Conservation (phyloP, 2,113 vertebrate genomes). For the Dicrurus megarhynchus region DNA sequence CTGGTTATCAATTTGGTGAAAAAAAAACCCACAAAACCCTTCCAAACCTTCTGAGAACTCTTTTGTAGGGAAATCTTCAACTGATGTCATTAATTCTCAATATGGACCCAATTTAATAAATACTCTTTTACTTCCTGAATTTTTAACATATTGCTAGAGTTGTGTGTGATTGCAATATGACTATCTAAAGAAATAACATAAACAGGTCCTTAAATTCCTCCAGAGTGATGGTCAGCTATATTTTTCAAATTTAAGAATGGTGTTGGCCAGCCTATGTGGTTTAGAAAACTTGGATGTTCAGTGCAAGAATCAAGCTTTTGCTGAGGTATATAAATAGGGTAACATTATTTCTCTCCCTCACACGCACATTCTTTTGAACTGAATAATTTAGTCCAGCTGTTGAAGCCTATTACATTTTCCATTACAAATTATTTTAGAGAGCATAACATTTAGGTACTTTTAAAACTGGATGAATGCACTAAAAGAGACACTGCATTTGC, state of each 20-base stretch:
- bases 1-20: background rate
- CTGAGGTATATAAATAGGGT: background rate
- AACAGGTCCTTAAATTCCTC: background rate
- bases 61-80: background rate
- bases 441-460: background rate
- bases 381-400: background rate
- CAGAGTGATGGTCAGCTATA: background rate
- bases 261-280: background rate
- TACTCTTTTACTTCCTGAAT: background rate
- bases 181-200: background rate
- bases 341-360: background rate
- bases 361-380: background rate
- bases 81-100: background rate
- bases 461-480: background rate
- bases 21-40: rapidly evolving
- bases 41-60: background rate
- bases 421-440: constrained; percentile 7
- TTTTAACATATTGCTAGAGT: background rate
- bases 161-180: background rate
- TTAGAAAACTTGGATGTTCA: background rate
- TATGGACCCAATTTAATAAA: background rate
- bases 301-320: background rate
- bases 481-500: background rate
- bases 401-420: background rate
- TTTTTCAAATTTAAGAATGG: background rate